Base-by-base conservation (phyloP, 1,140 invertebrate genomes). In the Caligus rogercresseyi region DNA sequence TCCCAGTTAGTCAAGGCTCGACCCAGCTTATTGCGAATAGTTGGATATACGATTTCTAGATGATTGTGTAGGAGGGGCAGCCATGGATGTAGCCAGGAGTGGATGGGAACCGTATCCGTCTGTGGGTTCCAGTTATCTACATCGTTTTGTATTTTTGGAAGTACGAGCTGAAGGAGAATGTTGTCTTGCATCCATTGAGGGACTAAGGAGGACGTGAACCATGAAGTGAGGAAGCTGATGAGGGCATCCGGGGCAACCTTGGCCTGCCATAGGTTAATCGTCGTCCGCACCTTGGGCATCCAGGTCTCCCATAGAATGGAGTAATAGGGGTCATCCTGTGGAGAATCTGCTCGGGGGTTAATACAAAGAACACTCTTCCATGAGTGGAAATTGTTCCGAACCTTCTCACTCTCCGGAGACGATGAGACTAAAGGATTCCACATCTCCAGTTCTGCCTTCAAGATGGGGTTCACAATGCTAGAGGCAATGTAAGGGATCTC, bases 1-100 rank as follows among this genome's bases (percentile, higher is more conserved):
- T 89, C 84, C 95, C 95, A 98, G 25, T 82, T 84, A 0, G 79
- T 79, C 25, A 98, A 75, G 15, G 93, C 93, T 26, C 80, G 79
- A 24, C 86, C 83, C 7, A 99, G 75, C 71, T 97, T 97, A 19
- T 90, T 83, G 55, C 94, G 79, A 64, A 99, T 89, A 21, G 84
- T 81, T n/a, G 89, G 87, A 76, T 93, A 97, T 4, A 96, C 81
- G 1, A 81, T 81, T 67, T 89, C 83, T 68, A 97, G 72, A 53
- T 79, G 76, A 66, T 69, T 62, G 80, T 82, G 79, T 72, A 91
- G 79, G 20, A 86, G 71, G 3, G 83, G 82, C 43, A 90, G 77
- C 94, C 94, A 99, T 0, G 95, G 95, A 74, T 95, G 84, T 62
- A 97, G 82, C 95, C 95, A 99, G 4, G 83, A 80, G 74, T 98